Percentiles rank a stretch among this genome's conserved stretches.
phyloP scores from a whole-genome alignment of 2,113 vertebrate species.

The Scolopax mira region DNA sequence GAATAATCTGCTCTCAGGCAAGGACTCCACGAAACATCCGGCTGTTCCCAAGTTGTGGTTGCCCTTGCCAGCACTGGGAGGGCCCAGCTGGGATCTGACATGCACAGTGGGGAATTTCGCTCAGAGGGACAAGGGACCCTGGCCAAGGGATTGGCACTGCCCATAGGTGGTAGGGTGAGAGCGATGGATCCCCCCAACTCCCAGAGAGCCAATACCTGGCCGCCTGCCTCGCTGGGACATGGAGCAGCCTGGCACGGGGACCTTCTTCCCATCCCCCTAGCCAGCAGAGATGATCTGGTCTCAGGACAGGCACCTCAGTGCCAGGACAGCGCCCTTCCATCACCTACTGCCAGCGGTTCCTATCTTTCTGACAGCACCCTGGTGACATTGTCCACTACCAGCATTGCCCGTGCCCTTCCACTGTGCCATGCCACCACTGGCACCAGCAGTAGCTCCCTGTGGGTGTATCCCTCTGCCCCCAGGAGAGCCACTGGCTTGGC shows the following conservation, averaged over 20 bases:
- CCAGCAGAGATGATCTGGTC: neutral
- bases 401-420: neutral
- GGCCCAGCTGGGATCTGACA: neutral
- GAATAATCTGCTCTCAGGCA: conserved; percentile 31
- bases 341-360: neutral
- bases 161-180: neutral
- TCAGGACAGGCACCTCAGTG: neutral
- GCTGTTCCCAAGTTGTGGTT: neutral
- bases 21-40: neutral
- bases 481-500: neutral
- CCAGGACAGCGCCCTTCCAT: neutral
- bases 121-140: neutral
- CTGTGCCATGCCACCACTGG: neutral
- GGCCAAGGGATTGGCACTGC: neutral
- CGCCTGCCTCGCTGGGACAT: neutral
- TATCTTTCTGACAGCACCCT: fast-evolving
- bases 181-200: neutral
- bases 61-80: neutral
- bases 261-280: neutral
- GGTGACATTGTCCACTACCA: neutral
- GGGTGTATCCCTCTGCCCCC: neutral
- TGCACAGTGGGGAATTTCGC: neutral
- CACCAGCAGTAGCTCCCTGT: neutral
- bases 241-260: neutral
- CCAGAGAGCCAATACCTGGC: neutral